These are phyloP conservation scores for Vesta saturnalis DNA, from an alignment of 2,888 invertebrate genomes.

Conservation along the genomic window DNA sequence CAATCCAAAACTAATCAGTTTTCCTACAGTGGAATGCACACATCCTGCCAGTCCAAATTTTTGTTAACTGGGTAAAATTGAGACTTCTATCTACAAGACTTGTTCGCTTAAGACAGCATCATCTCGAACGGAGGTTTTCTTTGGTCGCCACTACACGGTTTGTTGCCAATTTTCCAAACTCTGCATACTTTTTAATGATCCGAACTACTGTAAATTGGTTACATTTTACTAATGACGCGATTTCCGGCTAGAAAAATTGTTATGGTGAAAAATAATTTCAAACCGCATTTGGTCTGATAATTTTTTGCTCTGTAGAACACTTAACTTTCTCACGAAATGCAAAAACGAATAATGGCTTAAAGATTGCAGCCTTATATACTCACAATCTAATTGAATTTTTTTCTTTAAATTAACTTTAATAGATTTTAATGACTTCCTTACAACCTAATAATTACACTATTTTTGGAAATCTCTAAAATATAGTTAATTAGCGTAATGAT, in stretches of 20 bases:
- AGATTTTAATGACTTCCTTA: background rate
- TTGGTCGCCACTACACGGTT: too few species aligned
- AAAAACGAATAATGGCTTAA: constrained; percentile 4
- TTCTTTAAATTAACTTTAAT: background rate
- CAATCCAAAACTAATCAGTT: too few species aligned
- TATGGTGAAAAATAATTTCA: background rate
- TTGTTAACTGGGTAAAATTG: constrained; percentile 4
- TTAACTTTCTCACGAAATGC: constrained; percentile 1
- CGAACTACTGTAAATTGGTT: too few species aligned
- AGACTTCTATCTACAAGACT: background rate
- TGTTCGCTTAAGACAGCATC: constrained; percentile 8
- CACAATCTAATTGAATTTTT: background rate
- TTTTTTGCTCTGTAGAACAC: background rate
- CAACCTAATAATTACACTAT: background rate
- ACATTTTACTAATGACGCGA: too few species aligned
- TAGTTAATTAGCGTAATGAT: background rate
- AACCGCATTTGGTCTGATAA: too few species aligned
- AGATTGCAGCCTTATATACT: background rate
- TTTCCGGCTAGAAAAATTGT: background rate
- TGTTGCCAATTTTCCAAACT: too few species aligned
- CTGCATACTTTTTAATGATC: too few species aligned
- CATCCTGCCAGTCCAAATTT: background rate
- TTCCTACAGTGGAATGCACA: background rate
- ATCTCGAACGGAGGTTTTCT: too few species aligned
- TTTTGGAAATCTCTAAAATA: background rate